Conservation (phyloP, 2,888 invertebrate species). For the Mylabris sibirica region DNA sequence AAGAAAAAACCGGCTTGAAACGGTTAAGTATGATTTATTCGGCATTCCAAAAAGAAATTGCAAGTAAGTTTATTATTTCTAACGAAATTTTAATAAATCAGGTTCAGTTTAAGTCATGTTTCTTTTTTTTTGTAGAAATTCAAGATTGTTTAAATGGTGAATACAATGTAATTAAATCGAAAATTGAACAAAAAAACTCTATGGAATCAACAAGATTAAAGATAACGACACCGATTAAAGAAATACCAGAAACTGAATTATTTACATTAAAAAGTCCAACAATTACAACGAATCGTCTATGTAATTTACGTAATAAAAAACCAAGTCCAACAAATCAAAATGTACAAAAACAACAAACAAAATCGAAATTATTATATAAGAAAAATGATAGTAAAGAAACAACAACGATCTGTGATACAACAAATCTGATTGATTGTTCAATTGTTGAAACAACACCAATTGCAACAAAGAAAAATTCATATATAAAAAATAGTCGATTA, state of each 20-base stretch:
- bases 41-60: constrained; percentile 43
- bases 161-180: background rate
- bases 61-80: constrained; percentile 33
- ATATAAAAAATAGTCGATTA: constrained; percentile 19
- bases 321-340: constrained; percentile 8
- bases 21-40: constrained; percentile 27
- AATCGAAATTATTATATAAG: background rate
- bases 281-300: constrained; percentile 33
- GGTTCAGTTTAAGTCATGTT: background rate
- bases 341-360: background rate
- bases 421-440: constrained; percentile 35
- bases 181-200: constrained; percentile 10
- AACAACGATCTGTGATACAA: constrained; percentile 17
- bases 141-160: background rate
- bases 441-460: constrained; percentile 43
- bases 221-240: background rate
- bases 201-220: background rate
- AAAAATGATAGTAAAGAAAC: background rate
- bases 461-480: constrained; percentile 18
- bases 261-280: constrained; percentile 32
- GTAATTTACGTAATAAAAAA: constrained; percentile 24
- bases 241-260: constrained; percentile 9
- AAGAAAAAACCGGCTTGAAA: constrained; percentile 39
- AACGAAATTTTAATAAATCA: background rate
- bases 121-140: background rate